These are phyloP conservation scores for Pelosia muscerda DNA, from an alignment of 2,888 invertebrate genomes.

Conservation along the genomic window DNA sequence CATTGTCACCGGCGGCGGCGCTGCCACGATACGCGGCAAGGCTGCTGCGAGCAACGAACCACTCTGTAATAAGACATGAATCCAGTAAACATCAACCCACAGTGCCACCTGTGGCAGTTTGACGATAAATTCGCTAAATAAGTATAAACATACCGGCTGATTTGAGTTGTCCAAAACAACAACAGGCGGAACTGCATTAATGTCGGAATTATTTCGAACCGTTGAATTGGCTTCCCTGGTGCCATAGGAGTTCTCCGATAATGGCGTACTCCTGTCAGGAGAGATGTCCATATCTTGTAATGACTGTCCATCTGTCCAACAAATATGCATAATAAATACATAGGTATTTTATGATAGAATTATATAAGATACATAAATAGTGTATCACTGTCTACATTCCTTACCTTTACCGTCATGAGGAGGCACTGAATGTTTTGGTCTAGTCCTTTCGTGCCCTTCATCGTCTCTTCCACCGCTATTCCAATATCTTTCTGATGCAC, in stretches of 20 bases:
- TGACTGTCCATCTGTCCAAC: slow-evolving; percentile 79
- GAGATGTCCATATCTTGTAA: slow-evolving; percentile 98
- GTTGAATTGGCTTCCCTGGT: slow-evolving; percentile 75
- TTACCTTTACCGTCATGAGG: slow-evolving; percentile 76
- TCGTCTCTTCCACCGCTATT: slow-evolving; percentile 72
- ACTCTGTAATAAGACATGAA: slow-evolving; percentile 64
- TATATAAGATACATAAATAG: no score
- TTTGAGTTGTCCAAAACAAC: slow-evolving; percentile 82
- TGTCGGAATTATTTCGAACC: slow-evolving; percentile 61
- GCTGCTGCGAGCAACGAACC: slow-evolving; percentile 90
- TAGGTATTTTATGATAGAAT: background rate
- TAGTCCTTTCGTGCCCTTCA: slow-evolving; percentile 71
- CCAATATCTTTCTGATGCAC: slow-evolving; percentile 77
- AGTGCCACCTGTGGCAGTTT: background rate
- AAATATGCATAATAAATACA: slow-evolving; percentile 1
- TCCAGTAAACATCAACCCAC: background rate
- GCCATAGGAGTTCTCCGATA: slow-evolving; percentile 92
- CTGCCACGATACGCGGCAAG: slow-evolving; percentile 88
- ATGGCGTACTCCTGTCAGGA: slow-evolving; percentile 95
- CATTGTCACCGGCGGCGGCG: slow-evolving; percentile 67
- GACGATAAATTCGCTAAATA: background rate
- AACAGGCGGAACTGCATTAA: slow-evolving; percentile 72
- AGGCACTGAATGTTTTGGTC: slow-evolving; percentile 71
- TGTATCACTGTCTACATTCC: background rate
- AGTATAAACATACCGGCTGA: slow-evolving; percentile 64